phyloP scores from a whole-genome alignment of 2,888 invertebrate species.

The Torymus texanus region DNA sequence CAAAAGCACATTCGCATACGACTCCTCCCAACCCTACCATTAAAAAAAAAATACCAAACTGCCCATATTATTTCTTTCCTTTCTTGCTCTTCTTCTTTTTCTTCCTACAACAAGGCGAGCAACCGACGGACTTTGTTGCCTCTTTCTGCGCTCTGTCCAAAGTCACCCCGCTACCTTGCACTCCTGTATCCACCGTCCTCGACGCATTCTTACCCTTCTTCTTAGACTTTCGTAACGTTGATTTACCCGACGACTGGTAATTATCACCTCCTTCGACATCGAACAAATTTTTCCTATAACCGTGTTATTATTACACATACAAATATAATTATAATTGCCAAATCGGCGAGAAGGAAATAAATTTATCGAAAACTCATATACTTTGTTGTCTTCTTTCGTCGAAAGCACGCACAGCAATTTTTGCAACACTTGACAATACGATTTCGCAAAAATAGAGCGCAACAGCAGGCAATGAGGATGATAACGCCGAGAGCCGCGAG shows the following conservation, averaged over 20 bases:
- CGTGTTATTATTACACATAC: too few species aligned
- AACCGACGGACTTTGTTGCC: conserved; percentile 56
- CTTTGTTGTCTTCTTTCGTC: conserved; percentile 21
- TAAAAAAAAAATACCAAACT: conserved; percentile 14
- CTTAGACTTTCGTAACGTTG: not conserved
- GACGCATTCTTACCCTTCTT: conserved; percentile 33
- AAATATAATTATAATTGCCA: not conserved
- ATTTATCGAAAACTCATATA: not conserved
- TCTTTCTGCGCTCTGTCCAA: not conserved
- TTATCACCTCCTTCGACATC: conserved; percentile 41
- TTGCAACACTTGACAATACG: conserved; percentile 56
- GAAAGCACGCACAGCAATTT: conserved; percentile 11
- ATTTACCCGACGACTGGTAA: conserved; percentile 10
- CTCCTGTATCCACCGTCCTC: conserved; percentile 52
- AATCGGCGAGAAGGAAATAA: not conserved
- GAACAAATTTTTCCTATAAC: conserved; percentile 28
- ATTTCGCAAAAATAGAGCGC: conserved; percentile 59
- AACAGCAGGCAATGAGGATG: conserved; percentile 59
- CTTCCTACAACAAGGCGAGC: conserved; percentile 61
- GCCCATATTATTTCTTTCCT: conserved; percentile 20
- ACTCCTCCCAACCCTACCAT: not conserved
- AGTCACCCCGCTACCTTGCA: conserved; percentile 53
- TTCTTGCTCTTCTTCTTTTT: conserved; percentile 58
- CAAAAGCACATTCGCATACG: not conserved
- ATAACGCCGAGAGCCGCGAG: conserved; percentile 55